Percentiles rank a stretch among this genome's conserved stretches.
Conservation (phyloP, 2,113 vertebrate species). For the Zosterops borbonicus region DNA sequence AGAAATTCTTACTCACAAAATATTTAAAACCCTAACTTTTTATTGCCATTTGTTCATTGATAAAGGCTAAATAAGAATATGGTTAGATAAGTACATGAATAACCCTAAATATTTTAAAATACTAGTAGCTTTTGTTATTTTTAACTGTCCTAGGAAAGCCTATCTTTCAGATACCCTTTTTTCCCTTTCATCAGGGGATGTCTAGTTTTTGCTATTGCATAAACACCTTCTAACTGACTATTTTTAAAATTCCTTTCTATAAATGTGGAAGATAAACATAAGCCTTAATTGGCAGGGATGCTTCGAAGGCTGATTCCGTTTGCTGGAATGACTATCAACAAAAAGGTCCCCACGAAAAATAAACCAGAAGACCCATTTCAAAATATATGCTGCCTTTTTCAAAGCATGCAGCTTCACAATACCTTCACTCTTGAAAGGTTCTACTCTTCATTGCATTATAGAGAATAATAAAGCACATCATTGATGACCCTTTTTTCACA, state of each 20-base stretch:
- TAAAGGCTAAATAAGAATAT: not conserved
- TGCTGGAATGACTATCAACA: not conserved
- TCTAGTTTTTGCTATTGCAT: not conserved
- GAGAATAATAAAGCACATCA: not conserved
- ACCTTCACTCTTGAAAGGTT: not conserved
- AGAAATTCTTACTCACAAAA: not conserved
- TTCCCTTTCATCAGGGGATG: not conserved
- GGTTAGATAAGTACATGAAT: not conserved
- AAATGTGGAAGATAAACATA: not conserved
- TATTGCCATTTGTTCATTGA: fast-evolving
- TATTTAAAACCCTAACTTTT: not conserved
- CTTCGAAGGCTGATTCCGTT: not conserved
- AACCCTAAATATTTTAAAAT: not conserved
- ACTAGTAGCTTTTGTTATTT: not conserved
- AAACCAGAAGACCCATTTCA: not conserved
- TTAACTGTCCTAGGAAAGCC: not conserved
- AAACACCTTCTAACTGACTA: not conserved
- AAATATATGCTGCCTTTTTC: not conserved
- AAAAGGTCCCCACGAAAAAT: not conserved
- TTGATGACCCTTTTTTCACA: not conserved
- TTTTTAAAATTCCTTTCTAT: not conserved
- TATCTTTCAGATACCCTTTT: not conserved
- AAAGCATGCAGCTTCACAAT: not conserved
- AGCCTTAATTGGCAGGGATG: not conserved
- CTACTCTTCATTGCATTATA: not conserved